These are phyloP conservation scores for Wasmannia auropunctata DNA, from an alignment of 1,140 invertebrate genomes.

Conservation along the genomic window DNA sequence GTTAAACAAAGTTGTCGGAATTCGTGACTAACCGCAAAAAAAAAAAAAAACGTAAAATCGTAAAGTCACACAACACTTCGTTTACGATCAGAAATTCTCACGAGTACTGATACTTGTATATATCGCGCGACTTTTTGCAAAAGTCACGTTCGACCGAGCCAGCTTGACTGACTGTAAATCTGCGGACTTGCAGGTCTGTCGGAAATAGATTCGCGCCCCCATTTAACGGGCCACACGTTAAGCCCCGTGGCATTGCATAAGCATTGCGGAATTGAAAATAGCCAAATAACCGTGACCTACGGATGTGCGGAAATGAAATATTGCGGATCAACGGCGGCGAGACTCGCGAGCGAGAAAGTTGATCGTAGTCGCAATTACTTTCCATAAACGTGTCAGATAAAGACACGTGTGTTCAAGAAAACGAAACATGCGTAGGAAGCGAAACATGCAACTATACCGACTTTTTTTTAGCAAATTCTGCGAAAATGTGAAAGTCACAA, in stretches of 20 bases:
- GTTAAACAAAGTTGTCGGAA: background rate
- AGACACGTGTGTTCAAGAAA: background rate
- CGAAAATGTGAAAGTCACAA: background rate
- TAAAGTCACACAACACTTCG: background rate
- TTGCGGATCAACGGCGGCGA: constrained; percentile 6
- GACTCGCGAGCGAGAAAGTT: background rate
- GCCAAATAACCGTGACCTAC: constrained; percentile 79
- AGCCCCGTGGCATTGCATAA: constrained; percentile 76
- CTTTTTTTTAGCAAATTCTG: background rate
- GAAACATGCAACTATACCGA: too few species aligned
- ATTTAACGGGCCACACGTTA: constrained; percentile 75
- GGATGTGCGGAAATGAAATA: constrained; percentile 42
- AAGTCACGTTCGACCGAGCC: constrained; percentile 41
- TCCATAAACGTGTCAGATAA: background rate
- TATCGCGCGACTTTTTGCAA: constrained; percentile 35
- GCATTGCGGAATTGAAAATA: constrained; percentile 78
- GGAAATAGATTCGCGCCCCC: constrained; percentile 80
- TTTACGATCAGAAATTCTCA: background rate
- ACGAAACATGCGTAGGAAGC: background rate
- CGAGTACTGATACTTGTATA: background rate
- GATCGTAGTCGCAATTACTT: background rate
- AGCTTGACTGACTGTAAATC: constrained; percentile 55
- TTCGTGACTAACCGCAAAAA: background rate
- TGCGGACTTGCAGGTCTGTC: constrained; percentile 67
- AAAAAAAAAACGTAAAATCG: background rate